Evolutionary conservation across 2,113 vertebrate genomes (phyloP).

Genomic region (Calidris pugnax): DNA sequence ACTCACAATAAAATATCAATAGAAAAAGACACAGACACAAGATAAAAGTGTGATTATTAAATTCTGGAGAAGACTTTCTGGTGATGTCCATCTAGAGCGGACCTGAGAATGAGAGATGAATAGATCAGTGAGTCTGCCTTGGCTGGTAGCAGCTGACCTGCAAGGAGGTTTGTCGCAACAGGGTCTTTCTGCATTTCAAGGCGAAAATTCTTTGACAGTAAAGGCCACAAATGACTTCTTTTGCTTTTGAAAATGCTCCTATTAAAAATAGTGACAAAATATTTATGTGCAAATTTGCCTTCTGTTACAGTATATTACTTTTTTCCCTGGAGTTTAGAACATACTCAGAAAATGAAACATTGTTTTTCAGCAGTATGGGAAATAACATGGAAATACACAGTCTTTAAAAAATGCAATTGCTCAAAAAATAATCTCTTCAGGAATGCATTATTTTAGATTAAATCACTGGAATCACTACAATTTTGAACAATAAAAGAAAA

Average conservation of each 20-base stretch:
- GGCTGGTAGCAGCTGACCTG: not conserved
- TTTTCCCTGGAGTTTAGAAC: not conserved
- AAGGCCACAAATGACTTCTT: not conserved
- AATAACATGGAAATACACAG: not conserved
- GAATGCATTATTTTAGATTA: not conserved
- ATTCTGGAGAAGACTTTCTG: not conserved
- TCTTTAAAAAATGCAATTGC: not conserved
- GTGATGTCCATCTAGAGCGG: not conserved
- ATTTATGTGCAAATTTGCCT: not conserved
- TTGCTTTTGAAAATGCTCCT: not conserved
- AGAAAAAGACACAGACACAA: not conserved
- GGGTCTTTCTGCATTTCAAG: not conserved
- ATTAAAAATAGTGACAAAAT: not conserved
- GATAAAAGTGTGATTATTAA: not conserved
- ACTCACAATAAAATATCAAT: not conserved
- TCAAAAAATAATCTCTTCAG: not conserved
- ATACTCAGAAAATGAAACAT: not conserved
- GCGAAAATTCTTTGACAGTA: not conserved
- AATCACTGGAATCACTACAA: not conserved
- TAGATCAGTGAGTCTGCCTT: not conserved
- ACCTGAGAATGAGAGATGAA: not conserved
- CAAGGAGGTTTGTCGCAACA: accelerated
- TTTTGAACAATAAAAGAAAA: not conserved
- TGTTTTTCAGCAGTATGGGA: not conserved
- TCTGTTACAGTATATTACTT: not conserved